These are phyloP conservation scores for Dinothrombium tinctorium DNA, from an alignment of 1,140 invertebrate genomes.

Conservation along the genomic window DNA sequence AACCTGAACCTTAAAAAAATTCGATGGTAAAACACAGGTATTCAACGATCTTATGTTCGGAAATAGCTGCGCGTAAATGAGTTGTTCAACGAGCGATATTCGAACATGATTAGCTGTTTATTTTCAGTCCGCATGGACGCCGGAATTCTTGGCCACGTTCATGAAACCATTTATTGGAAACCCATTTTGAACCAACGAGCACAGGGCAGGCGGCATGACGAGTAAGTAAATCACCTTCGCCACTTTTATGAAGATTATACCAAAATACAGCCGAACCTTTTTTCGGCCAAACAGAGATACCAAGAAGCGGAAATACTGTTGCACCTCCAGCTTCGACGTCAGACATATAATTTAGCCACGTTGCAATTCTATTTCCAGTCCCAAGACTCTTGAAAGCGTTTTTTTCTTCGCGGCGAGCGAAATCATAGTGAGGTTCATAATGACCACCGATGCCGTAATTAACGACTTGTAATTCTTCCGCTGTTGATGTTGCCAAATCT, in stretches of 20 bases:
- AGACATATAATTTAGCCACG: constrained; percentile 34
- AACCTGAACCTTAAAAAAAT: too few relatives aligned
- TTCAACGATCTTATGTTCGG: too few relatives aligned
- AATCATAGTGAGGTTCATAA: constrained; percentile 95
- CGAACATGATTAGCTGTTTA: constrained; percentile 15
- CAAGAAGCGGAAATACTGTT: constrained; percentile 73
- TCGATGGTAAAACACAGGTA: too few relatives aligned
- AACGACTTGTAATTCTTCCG: constrained; percentile 86
- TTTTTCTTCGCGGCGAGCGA: constrained; percentile 61
- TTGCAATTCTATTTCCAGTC: constrained; percentile 35
- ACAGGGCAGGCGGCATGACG: constrained; percentile 94
- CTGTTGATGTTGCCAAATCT: constrained; percentile 52
- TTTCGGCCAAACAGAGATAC: constrained; percentile 54
- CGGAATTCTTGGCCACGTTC: constrained; percentile 75
- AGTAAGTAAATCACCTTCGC: constrained; percentile 76
- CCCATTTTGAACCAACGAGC: constrained; percentile 85
- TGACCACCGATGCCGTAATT: constrained; percentile 99
- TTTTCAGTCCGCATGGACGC: constrained; percentile 38
- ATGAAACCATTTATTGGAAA: constrained; percentile 98
- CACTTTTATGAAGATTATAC: constrained; percentile 73
- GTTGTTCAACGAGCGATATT: too few relatives aligned
- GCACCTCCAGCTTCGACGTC: constrained; percentile 84
- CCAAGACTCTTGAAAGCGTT: constrained; percentile 58
- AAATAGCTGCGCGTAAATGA: too few relatives aligned
- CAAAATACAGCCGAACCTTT: constrained; percentile 84